Percentiles rank a stretch among this genome's conserved stretches.
phyloP scores from a whole-genome alignment of 2,797 vertebrate genomes.

The Microchirus variegatus region DNA sequence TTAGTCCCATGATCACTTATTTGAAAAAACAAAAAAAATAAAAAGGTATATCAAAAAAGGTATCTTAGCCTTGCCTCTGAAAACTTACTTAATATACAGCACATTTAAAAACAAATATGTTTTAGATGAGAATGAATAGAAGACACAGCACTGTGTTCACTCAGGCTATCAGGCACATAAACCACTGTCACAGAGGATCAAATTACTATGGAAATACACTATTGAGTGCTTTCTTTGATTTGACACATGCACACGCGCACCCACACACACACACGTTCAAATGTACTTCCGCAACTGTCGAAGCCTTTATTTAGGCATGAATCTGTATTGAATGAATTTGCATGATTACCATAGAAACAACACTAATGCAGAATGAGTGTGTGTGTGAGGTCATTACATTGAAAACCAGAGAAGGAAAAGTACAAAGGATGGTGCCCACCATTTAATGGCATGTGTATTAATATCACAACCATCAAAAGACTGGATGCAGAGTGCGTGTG shows the following conservation, averaged over 20 bases:
- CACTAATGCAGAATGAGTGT: conserved; percentile 58
- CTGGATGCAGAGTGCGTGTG: conserved; percentile 13
- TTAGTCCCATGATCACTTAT: neutral
- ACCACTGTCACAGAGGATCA: conserved; percentile 70
- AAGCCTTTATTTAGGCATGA: conserved; percentile 74
- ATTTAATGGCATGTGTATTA: conserved; percentile 67
- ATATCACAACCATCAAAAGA: conserved; percentile 73
- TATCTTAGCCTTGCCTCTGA: conserved; percentile 10
- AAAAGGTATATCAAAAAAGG: conserved; percentile 20
- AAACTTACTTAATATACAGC: conserved; percentile 22
- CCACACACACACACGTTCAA: conserved; percentile 11
- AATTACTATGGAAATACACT: conserved; percentile 81
- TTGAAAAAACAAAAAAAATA: neutral
- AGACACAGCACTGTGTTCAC: conserved; percentile 51
- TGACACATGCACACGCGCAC: conserved; percentile 22
- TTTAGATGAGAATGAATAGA: conserved; percentile 40
- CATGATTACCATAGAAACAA: conserved; percentile 82
- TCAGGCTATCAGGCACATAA: conserved; percentile 51
- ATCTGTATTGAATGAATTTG: conserved; percentile 76
- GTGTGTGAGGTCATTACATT: conserved; percentile 70
- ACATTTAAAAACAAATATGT: conserved; percentile 35
- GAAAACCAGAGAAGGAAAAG: conserved; percentile 64
- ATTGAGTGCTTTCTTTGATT: conserved; percentile 78
- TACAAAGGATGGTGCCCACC: conserved; percentile 74
- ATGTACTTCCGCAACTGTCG: conserved; percentile 61